phyloP scores from a whole-genome alignment of 2,113 vertebrate genomes.

The Ranitomeya variabilis region DNA sequence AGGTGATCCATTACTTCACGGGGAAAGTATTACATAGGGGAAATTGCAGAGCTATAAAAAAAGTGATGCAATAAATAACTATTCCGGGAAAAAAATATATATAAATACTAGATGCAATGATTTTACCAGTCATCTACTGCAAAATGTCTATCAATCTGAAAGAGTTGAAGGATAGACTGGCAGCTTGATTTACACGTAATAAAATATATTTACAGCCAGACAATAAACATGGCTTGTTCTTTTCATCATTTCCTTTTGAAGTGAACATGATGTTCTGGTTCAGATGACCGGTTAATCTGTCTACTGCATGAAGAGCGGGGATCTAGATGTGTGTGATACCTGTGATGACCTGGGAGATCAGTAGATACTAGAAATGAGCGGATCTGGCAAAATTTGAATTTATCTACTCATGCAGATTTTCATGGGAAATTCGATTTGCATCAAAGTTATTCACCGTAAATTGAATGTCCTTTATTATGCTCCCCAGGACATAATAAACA shows the following conservation, averaged over 20 bases:
- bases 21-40: neutral
- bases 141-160: conserved; percentile 36
- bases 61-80: neutral
- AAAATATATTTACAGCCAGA: conserved; percentile 67
- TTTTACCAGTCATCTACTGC: conserved; percentile 38
- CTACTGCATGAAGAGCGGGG: conserved; percentile 57
- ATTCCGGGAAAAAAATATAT: conserved; percentile 25
- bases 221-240: conserved; percentile 60
- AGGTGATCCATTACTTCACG: neutral
- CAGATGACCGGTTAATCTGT: conserved; percentile 60
- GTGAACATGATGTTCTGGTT: conserved; percentile 58
- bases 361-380: conserved; percentile 42
- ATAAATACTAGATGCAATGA: conserved; percentile 42
- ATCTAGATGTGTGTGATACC: conserved; percentile 61
- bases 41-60: conserved; percentile 9
- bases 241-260: conserved; percentile 60
- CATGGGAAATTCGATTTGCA: no score
- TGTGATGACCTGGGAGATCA: conserved; percentile 60
- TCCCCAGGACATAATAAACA: no score
- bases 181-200: conserved; percentile 68
- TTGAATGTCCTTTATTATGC: no score
- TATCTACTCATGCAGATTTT: no score
- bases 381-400: no score
- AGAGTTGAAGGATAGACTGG: conserved; percentile 53
- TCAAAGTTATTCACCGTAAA: no score